Percentiles rank a stretch among this genome's conserved stretches.
These are phyloP conservation scores for Apamea monoglypha DNA, from an alignment of 2,888 invertebrate species.

Conservation along the genomic window DNA sequence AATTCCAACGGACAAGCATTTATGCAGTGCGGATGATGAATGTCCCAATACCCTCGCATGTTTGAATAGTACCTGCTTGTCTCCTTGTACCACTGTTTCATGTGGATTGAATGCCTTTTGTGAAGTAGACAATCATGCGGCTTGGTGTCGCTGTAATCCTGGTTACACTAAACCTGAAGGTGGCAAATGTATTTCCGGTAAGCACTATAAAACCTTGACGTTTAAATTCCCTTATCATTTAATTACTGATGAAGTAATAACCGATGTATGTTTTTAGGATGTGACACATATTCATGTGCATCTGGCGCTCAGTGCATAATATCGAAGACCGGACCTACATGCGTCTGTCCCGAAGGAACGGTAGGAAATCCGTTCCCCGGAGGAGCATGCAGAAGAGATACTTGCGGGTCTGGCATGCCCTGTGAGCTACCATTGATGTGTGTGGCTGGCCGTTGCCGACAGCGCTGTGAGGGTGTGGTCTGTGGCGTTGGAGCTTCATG, in stretches of 20 bases:
- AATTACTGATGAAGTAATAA: conserved; percentile 20
- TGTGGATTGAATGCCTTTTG: conserved; percentile 97
- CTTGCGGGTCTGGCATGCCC: conserved; percentile 94
- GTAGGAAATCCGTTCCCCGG: conserved; percentile 98
- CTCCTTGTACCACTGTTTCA: conserved; percentile 94
- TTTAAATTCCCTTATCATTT: not conserved
- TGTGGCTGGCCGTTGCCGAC: conserved; percentile 96
- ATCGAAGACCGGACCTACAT: conserved; percentile 95
- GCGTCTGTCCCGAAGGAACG: conserved; percentile 96
- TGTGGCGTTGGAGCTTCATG: conserved; percentile 97
- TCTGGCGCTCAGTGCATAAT: conserved; percentile 96
- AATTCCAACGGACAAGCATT: conserved; percentile 90
- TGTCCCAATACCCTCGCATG: conserved; percentile 96
- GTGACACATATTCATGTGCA: conserved; percentile 94
- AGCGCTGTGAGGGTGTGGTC: conserved; percentile 95
- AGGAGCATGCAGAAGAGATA: conserved; percentile 95
- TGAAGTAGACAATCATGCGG: conserved; percentile 96
- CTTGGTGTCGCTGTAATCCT: conserved; percentile 96
- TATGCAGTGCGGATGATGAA: conserved; percentile 93
- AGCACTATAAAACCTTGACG: conserved; percentile 53
- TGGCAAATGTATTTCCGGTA: conserved; percentile 96
- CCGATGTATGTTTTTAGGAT: conserved; percentile 86
- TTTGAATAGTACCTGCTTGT: conserved; percentile 94
- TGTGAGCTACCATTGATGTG: conserved; percentile 95
- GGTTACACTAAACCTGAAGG: conserved; percentile 95